These are phyloP conservation scores for Ctenosaura bakeri DNA, from an alignment of 2,797 vertebrate genomes.

Conservation along the genomic window DNA sequence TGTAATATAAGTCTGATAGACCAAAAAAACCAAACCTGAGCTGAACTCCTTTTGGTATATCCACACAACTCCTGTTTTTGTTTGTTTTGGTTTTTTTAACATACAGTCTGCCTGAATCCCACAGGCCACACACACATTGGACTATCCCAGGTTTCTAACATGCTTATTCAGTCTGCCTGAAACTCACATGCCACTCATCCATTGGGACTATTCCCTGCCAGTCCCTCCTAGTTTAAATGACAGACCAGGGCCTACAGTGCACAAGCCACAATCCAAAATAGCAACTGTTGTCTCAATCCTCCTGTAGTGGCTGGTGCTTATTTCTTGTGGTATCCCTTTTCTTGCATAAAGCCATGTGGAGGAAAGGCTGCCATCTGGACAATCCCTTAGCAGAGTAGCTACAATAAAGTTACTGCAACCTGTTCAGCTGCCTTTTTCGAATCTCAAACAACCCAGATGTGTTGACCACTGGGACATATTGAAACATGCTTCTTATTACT, in stretches of 20 bases:
- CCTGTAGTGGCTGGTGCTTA: not conserved
- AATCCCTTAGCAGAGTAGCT: not conserved
- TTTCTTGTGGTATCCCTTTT: not conserved
- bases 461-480: not conserved
- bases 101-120: no score
- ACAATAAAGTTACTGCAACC: not conserved
- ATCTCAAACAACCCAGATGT: slow-evolving; percentile 26
- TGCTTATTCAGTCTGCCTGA: not conserved
- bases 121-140: no score
- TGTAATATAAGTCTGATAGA: not conserved
- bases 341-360: no score
- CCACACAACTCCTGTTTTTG: not conserved
- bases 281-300: not conserved
- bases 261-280: not conserved
- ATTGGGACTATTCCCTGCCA: not conserved
- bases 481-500: slow-evolving; percentile 42
- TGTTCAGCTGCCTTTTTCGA: not conserved
- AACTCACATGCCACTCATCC: not conserved
- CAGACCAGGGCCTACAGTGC: not conserved
- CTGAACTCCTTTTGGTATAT: not conserved
- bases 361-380: not conserved
- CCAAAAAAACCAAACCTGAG: not conserved
- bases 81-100: not conserved
- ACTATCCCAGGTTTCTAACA: no score
- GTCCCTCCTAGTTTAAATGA: not conserved